Base-by-base conservation (phyloP, 1,140 invertebrate species). In the Cylas formicarius region DNA sequence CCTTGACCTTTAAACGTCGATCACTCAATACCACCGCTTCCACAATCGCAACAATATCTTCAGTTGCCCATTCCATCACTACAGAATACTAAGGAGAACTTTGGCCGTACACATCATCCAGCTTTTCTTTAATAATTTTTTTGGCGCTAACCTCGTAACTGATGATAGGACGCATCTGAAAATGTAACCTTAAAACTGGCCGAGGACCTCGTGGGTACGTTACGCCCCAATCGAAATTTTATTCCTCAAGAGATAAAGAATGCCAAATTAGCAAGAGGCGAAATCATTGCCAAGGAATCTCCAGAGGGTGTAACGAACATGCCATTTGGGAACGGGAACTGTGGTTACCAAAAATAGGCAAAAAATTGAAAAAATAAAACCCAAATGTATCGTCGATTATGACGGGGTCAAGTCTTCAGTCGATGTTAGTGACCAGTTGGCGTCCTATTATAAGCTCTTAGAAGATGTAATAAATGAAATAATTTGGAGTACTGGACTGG, bases 221-320 rank as follows among this genome's bases (percentile, higher is more conserved):
- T 71, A 37, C 47, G 58, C 22, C 53, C 53, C 37, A 67, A 67
- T 46, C 46, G 58, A 42, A 64, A 61, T 52, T 48, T 53, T 50
- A 55, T 65, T 26, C 61, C 65, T 11, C 53, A 61, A 50, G 50
- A 54, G 34, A 48, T 69, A 7, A 53, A 62, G 37, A 39, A 48
- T 35, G 44, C 49, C 17, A 67, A 63, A 49, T 52, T 70, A 39
- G 60, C 63, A 52, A 55, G 44, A 57, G 58, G 63, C 10, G 57
- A 71, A 44, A 56, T 13, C 52, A 63, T 48, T 61, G 59, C 59
- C 14, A 49, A 44, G 48, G 53, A 67, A 62, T 58, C 55, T 58
- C 31, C 58, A 31, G 53, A 64, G 44, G 54, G 62, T 20, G 60
- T 68, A 46, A 62, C 56, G 21, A 51, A 70, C 66, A 48, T 62